Percentiles rank a stretch among this genome's conserved stretches.
These are phyloP conservation scores for Drosophila bunnanda DNA, from an alignment of 2,888 invertebrate species.

Conservation along the genomic window DNA sequence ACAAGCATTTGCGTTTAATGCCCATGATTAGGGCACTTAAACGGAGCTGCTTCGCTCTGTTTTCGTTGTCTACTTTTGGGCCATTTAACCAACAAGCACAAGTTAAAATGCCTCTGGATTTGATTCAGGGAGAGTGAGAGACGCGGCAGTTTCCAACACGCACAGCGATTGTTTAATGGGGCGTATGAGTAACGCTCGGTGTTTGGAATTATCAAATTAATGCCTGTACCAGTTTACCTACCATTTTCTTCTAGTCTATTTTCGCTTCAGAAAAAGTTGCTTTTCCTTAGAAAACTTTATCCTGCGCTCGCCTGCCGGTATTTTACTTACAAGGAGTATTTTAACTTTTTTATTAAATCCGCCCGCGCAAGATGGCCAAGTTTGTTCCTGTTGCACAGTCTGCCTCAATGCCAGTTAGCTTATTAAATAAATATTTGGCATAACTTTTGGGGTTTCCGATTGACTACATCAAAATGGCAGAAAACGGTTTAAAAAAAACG, in stretches of 20 bases:
- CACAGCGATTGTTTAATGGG: conserved; percentile 62
- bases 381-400: conserved; percentile 41
- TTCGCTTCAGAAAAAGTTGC: conserved; percentile 34
- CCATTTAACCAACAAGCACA: conserved; percentile 61
- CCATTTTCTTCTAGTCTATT: conserved; percentile 13
- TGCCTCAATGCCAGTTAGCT: conserved; percentile 61
- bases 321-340: conserved; percentile 54
- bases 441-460: conserved; percentile 60
- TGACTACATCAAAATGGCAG: conserved; percentile 32
- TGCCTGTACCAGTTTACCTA: conserved; percentile 39
- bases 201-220: conserved; percentile 66
- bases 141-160: not conserved
- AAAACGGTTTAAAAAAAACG: conserved; percentile 24
- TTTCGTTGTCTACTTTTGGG: conserved; percentile 70
- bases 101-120: conserved; percentile 27
- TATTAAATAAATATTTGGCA: conserved; percentile 75
- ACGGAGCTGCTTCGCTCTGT: conserved; percentile 54
- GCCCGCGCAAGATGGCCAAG: conserved; percentile 46
- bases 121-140: not conserved
- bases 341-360: conserved; percentile 72
- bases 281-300: conserved; percentile 42
- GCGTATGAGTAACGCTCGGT: conserved; percentile 68
- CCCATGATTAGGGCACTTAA: conserved; percentile 65
- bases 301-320: conserved; percentile 22
- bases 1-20: conserved; percentile 72